These are phyloP conservation scores for Belgica antarctica DNA, from an alignment of 2,888 invertebrate genomes.

Conservation along the genomic window DNA sequence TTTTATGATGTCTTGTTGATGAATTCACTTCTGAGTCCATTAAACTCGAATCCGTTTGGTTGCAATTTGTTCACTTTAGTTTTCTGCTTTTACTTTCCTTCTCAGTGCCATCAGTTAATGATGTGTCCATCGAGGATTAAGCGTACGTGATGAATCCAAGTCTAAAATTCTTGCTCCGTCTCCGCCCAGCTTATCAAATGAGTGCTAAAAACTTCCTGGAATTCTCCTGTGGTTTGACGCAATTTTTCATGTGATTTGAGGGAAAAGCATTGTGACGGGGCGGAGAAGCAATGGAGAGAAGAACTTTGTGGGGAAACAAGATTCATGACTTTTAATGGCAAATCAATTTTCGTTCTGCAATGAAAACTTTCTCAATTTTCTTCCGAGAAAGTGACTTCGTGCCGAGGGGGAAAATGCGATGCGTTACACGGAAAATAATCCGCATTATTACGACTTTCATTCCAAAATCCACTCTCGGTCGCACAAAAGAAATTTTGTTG, in stretches of 20 bases:
- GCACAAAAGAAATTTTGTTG: not conserved
- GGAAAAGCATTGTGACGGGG: not conserved
- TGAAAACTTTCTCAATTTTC: not conserved
- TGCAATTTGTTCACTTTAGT: constrained; percentile 20
- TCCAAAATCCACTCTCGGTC: not conserved
- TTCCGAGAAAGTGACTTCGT: not conserved
- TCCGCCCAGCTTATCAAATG: constrained; percentile 9
- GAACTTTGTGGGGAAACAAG: constrained; percentile 14
- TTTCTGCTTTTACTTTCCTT: not conserved
- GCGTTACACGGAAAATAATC: constrained; percentile 5
- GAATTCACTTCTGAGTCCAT: constrained; percentile 15
- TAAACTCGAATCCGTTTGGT: not conserved
- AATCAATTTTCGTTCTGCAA: constrained; percentile 27
- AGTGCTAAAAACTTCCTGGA: not conserved
- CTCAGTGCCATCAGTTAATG: constrained; percentile 11
- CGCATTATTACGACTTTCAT: not conserved
- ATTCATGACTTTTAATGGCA: constrained; percentile 33
- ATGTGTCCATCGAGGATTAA: constrained; percentile 30
- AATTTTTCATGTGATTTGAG: constrained; percentile 9
- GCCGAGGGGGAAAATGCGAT: not conserved
- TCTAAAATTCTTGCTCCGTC: not conserved
- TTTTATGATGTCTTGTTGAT: constrained; percentile 10
- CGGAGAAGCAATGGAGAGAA: not conserved
- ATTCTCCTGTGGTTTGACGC: constrained; percentile 7
- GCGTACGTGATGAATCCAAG: constrained; percentile 25